Evolutionary conservation across 2,113 vertebrate species (phyloP), one percentile per base, ranked within the genome.

Genomic region (Sylvia atricapilla): DNA sequence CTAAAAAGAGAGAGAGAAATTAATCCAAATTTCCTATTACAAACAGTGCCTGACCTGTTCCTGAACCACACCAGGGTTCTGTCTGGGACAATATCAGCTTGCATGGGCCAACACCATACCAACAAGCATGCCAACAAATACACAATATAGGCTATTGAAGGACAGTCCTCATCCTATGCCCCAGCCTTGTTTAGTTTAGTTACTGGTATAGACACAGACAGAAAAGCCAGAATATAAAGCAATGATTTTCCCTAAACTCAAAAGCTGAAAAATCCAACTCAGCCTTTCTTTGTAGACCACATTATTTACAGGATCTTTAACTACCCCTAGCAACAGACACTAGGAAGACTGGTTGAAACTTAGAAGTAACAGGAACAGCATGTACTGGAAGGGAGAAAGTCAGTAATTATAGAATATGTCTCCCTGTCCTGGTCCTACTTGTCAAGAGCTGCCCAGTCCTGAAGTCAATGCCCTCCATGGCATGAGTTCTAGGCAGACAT

Each of bases 261-360:
- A 92, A 93, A 88, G 63, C 41, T 67, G 79, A 80, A 92, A 93
- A 59, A 89, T 81, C 84, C 83, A 87, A 60, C 28, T 70, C 47
- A 47, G 80, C 23, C 39, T 74, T 93, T 86, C 31, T 81, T 93
- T 78, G 66, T 41, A 70, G 79, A 81, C 33, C 22, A 74, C 43
- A 68, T 86, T 81, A 63, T 43, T n/a, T 67, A 27, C 60, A 78
- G 33, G 19, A 81, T 70, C 39, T 84, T 84, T 49, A 90, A 73
- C 13, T 80, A 86, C 11, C 60, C 83, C 39, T 88, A 77, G 92
- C 76, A 95, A 95, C 72, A 86, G 59, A 35, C 55, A 50, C 46
- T 35, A 28, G 43, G 74, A 89, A 59, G 64, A 9, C 39, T 70
- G 23, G 13, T 28, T 84, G 59, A 86, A 84, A 59, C 39, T 50